Evolutionary conservation across 2,113 vertebrate species (phyloP).

Genomic region (Grammomys surdaster): DNA sequence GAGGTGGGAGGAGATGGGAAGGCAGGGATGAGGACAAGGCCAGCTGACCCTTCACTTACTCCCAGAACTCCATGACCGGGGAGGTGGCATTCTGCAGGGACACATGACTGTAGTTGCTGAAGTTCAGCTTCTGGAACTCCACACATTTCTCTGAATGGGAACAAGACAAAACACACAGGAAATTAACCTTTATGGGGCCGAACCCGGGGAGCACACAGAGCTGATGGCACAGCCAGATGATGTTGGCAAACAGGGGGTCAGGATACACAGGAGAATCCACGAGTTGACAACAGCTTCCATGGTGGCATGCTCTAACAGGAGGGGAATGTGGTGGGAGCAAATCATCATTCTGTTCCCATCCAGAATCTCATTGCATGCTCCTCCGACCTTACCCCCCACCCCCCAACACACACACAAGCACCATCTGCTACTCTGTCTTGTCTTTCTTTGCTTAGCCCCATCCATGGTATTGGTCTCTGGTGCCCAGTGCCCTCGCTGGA

Average conservation of each 20-base stretch:
- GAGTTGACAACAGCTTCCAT: neutral
- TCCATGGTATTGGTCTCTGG: neutral
- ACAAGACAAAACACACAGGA: conserved; percentile 48
- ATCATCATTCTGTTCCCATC: neutral
- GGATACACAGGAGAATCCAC: neutral
- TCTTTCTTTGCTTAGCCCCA: neutral
- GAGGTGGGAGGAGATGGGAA: neutral
- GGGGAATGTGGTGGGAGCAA: no score
- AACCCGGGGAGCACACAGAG: neutral
- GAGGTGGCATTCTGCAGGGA: conserved; percentile 94
- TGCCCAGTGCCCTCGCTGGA: neutral
- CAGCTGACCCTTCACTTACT: conserved; percentile 91
- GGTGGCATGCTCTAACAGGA: neutral
- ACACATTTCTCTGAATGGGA: conserved; percentile 94
- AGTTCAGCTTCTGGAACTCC: conserved; percentile 95
- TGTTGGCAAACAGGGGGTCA: neutral
- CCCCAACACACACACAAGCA: no score
- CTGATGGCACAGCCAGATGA: neutral
- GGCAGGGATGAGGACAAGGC: neutral
- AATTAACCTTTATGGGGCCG: neutral
- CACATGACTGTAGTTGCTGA: conserved; percentile 93
- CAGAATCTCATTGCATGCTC: neutral
- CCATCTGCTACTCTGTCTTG: neutral
- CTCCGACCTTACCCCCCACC: neutral
- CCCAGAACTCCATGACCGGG: conserved; percentile 99